Conservation (phyloP, 2,888 invertebrate genomes). For the Palloptera scutellata region DNA sequence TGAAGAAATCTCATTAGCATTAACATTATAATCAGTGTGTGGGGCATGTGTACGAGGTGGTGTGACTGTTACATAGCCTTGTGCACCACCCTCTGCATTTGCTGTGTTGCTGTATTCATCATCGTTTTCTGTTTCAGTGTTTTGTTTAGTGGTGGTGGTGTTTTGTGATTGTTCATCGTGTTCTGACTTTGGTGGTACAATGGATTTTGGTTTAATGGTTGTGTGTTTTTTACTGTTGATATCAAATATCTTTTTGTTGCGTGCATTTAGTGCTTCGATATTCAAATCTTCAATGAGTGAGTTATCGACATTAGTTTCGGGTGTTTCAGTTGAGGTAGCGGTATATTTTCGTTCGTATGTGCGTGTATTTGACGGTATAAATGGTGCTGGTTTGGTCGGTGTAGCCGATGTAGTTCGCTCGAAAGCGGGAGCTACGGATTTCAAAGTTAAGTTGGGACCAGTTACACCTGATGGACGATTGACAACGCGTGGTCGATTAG, state of each 20-base stretch:
- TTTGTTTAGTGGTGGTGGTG: constrained; percentile 31
- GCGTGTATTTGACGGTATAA: constrained; percentile 58
- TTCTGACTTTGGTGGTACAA: constrained; percentile 35
- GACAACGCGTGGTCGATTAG: constrained; percentile 51
- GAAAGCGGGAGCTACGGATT: constrained; percentile 55
- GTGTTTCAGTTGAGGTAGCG: constrained; percentile 49
- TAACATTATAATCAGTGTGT: constrained; percentile 44
- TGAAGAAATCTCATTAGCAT: constrained; percentile 59
- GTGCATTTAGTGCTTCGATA: constrained; percentile 66
- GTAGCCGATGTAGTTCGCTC: constrained; percentile 52
- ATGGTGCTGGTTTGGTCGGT: constrained; percentile 56
- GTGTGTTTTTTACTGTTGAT: constrained; percentile 64
- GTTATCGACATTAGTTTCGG: constrained; percentile 51
- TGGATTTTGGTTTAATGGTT: constrained; percentile 54
- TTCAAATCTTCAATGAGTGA: constrained; percentile 63
- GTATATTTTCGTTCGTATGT: constrained; percentile 61
- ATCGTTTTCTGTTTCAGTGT: constrained; percentile 42
- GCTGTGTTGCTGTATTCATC: constrained; percentile 34
- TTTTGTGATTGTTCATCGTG: constrained; percentile 40
- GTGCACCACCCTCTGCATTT: constrained; percentile 29
- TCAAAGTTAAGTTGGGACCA: constrained; percentile 52
- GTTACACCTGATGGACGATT: constrained; percentile 56
- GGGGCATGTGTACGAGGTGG: constrained; percentile 47
- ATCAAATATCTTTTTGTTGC: constrained; percentile 67
- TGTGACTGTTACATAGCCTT: constrained; percentile 55